Conservation (phyloP, 1,140 invertebrate genomes). For the Ericerus pela region DNA sequence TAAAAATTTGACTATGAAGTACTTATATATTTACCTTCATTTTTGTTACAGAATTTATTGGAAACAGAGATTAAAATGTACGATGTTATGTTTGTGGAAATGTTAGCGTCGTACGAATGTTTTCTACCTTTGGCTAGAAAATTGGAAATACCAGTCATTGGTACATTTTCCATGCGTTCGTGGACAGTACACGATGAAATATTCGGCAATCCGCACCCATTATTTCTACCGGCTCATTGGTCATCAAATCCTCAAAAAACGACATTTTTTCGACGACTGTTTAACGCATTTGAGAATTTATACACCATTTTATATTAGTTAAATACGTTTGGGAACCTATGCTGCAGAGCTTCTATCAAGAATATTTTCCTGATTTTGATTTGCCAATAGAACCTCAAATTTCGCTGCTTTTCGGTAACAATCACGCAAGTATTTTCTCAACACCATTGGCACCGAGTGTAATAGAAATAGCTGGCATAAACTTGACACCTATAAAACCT, state of each 20-base stretch:
- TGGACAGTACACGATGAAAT: neutral
- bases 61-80: neutral
- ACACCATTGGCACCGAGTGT: slow-evolving; percentile 34
- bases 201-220: neutral
- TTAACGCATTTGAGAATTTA: too few species aligned
- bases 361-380: neutral
- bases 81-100: neutral
- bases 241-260: too few species aligned
- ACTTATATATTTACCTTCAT: too few species aligned
- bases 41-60: neutral
- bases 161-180: neutral
- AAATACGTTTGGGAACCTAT: too few species aligned
- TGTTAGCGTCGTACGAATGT: neutral
- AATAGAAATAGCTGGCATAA: slow-evolving; percentile 43
- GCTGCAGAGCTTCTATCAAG: too few species aligned
- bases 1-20: too few species aligned
- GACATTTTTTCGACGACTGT: too few species aligned
- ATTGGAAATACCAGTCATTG: neutral
- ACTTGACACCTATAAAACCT: slow-evolving; percentile 28
- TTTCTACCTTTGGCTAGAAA: neutral
- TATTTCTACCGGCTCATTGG: neutral
- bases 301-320: too few species aligned
- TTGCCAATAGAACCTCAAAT: neutral
- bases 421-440: slow-evolving; percentile 18
- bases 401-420: neutral